These are phyloP conservation scores for Agrilus planipennis DNA, from an alignment of 1,140 invertebrate species.

Conservation along the genomic window DNA sequence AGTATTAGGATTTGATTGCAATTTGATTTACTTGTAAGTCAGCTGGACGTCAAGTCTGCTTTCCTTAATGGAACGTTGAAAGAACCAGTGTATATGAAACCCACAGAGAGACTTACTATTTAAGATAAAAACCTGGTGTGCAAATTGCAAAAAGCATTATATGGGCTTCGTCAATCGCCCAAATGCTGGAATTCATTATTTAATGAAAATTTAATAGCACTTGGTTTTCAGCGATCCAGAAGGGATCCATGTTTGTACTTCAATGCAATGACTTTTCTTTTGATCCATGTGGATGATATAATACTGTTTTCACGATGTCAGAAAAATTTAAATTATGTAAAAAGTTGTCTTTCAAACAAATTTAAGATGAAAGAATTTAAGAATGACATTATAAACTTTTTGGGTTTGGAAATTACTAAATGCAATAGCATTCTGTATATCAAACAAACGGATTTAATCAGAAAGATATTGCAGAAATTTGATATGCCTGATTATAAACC, in stretches of 20 bases:
- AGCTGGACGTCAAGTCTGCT: background rate
- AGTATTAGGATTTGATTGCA: too few species aligned
- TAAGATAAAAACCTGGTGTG: background rate
- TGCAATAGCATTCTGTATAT: slow-evolving; percentile 5
- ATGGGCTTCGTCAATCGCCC: background rate
- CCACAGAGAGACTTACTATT: background rate
- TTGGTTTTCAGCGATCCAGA: slow-evolving; percentile 14
- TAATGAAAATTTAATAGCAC: slow-evolving; percentile 15
- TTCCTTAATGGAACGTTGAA: slow-evolving; percentile 1
- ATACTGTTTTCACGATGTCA: slow-evolving; percentile 14
- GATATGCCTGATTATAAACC: slow-evolving; percentile 19
- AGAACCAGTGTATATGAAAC: background rate
- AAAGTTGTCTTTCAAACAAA: background rate
- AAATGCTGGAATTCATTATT: slow-evolving; percentile 15
- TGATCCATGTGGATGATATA: slow-evolving; percentile 27
- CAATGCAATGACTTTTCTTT: slow-evolving; percentile 10
- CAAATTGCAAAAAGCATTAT: background rate
- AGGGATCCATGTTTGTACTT: slow-evolving; percentile 29
- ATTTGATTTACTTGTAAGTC: too few species aligned
- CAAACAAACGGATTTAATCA: slow-evolving; percentile 5
- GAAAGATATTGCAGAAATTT: slow-evolving; percentile 14
- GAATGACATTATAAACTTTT: background rate
- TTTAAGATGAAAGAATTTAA: background rate
- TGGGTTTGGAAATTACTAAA: background rate
- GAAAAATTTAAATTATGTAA: background rate